Evolutionary conservation across 2,888 invertebrate genomes (phyloP).

Genomic region (Xylota sylvarum): DNA sequence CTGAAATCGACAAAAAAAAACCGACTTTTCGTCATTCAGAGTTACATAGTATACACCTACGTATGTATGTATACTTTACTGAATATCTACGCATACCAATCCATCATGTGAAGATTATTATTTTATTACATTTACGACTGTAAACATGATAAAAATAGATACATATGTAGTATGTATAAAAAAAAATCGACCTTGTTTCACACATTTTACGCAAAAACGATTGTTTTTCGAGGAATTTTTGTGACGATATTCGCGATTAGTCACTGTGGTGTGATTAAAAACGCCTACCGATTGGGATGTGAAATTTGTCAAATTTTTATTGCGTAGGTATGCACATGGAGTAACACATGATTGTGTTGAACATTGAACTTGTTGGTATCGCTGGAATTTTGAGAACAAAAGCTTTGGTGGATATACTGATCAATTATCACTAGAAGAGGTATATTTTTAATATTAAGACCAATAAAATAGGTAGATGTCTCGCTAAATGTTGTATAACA

Average conservation of each 20-base stretch:
- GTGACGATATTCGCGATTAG: slow-evolving; percentile 24
- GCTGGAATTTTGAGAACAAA: too few species aligned
- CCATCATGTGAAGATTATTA: slow-evolving; percentile 29
- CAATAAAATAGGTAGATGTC: too few species aligned
- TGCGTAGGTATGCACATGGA: not conserved
- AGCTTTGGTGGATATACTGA: too few species aligned
- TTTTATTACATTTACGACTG: slow-evolving; percentile 36
- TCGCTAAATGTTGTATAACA: too few species aligned
- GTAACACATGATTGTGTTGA: not conserved
- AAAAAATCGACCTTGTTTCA: slow-evolving; percentile 30
- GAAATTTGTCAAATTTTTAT: not conserved
- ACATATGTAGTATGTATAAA: not conserved
- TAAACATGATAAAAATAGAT: slow-evolving; percentile 42
- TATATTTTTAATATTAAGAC: too few species aligned
- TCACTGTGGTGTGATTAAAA: not conserved
- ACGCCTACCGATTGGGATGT: not conserved
- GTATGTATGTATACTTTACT: too few species aligned
- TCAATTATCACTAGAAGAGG: too few species aligned
- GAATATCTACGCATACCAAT: slow-evolving; percentile 15
- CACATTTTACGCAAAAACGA: slow-evolving; percentile 2
- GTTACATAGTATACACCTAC: slow-evolving; percentile 32
- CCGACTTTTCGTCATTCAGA: slow-evolving; percentile 20
- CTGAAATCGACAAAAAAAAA: not conserved
- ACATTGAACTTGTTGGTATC: not conserved
- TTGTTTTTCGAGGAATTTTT: slow-evolving; percentile 1